Evolutionary conservation across 2,888 invertebrate species (phyloP).

Genomic region (Drosophila subquinaria): DNA sequence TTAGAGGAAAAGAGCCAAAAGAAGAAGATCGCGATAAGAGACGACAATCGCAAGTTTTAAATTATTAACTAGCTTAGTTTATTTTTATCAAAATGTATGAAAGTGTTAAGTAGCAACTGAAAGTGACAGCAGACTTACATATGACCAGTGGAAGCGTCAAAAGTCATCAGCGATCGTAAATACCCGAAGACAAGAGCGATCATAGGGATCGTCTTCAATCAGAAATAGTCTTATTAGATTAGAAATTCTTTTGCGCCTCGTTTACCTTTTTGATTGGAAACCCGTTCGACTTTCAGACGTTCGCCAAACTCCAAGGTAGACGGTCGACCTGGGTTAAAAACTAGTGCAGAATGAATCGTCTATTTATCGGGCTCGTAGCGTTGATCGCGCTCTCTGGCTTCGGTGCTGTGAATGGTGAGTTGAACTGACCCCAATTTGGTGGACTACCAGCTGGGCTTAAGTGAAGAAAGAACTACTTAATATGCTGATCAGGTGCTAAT

Average conservation of each 20-base stretch:
- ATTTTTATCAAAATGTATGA: no score
- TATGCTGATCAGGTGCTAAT: slow-evolving; percentile 46
- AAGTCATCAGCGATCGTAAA: slow-evolving; percentile 40
- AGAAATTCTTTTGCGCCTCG: slow-evolving; percentile 40
- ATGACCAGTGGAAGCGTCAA: slow-evolving; percentile 9
- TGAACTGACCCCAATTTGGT: slow-evolving; percentile 39
- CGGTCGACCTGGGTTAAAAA: slow-evolving; percentile 44
- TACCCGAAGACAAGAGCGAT: slow-evolving; percentile 23
- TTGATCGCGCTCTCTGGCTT: slow-evolving; percentile 50
- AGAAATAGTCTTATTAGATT: slow-evolving; percentile 44
- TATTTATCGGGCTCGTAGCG: slow-evolving; percentile 41
- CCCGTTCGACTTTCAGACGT: slow-evolving; percentile 48
- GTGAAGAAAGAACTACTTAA: slow-evolving; percentile 19
- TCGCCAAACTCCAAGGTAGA: slow-evolving; percentile 49
- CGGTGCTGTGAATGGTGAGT: slow-evolving; percentile 64
- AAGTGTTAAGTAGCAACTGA: no score
- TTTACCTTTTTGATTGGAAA: slow-evolving; percentile 45
- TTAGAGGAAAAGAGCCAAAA: not conserved
- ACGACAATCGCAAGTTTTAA: slow-evolving; percentile 23
- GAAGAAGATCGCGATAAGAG: not conserved
- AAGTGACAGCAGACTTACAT: slow-evolving; percentile 28
- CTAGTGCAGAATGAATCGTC: slow-evolving; percentile 56
- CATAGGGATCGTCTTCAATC: slow-evolving; percentile 24
- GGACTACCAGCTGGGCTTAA: slow-evolving; percentile 33
- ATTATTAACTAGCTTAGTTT: slow-evolving; percentile 30